A percentile compares a stretch with the other conserved stretches of the same genome.
Conservation (phyloP, 2,113 vertebrate species). For the Gopherus flavomarginatus region DNA sequence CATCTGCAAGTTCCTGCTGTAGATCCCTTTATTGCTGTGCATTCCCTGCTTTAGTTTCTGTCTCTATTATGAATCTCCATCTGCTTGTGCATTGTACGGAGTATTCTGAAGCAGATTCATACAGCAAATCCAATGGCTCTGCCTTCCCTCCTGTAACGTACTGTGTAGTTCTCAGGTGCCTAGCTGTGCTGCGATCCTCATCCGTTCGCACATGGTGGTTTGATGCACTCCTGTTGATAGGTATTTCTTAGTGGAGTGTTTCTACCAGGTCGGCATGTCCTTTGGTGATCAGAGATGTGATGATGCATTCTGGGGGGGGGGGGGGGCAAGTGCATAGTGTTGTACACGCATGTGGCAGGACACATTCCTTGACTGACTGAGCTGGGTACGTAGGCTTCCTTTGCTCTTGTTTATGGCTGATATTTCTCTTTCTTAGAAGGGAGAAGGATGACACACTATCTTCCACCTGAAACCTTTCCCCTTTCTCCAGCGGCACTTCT, state of each 20-base stretch:
- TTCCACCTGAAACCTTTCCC: slow-evolving; percentile 46
- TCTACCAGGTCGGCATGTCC: not conserved
- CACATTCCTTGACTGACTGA: fast-evolving
- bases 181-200: not conserved
- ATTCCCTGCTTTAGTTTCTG: not conserved
- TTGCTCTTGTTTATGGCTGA: not conserved
- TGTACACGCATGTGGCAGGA: not conserved
- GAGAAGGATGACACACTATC: not conserved
- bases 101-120: not conserved
- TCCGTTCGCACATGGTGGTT: not conserved
- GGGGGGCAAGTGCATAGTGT: not conserved
- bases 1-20: not conserved
- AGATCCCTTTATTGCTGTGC: not conserved
- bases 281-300: not conserved
- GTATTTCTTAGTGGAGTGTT: not conserved
- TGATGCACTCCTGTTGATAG: not conserved
- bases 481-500: slow-evolving; percentile 73
- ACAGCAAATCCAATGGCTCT: not conserved
- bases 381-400: fast-evolving
- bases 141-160: not conserved
- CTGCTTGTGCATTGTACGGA: not conserved
- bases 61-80: no score
- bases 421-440: slow-evolving; percentile 62
- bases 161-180: no score
- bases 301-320: not conserved